phyloP scores from a whole-genome alignment of 1,140 invertebrate species.

The Conus betulinus region DNA sequence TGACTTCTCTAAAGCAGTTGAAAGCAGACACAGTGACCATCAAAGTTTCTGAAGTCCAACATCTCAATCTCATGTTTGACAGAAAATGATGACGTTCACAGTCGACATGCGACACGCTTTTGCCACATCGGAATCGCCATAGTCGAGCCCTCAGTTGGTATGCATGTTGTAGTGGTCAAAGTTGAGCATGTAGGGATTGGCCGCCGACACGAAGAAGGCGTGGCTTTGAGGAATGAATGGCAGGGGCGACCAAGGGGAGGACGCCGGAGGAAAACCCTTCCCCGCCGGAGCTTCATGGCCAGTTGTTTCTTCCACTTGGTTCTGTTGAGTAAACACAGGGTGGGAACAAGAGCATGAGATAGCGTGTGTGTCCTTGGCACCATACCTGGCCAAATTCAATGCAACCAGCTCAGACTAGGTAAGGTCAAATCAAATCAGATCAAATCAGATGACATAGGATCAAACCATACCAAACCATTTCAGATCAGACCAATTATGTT shows the following conservation, averaged over 20 bases:
- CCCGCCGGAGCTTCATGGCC: conserved; percentile 87
- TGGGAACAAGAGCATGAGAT: too few relatives aligned
- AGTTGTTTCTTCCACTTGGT: conserved; percentile 98
- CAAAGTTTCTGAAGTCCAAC: too few relatives aligned
- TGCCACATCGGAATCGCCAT: background rate
- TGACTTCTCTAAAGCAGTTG: too few relatives aligned
- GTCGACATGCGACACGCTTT: background rate
- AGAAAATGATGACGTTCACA: background rate
- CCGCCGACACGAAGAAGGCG: background rate
- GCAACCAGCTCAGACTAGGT: too few relatives aligned
- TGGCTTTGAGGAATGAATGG: conserved; percentile 23
- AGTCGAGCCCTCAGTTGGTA: background rate
- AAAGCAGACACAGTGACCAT: too few relatives aligned
- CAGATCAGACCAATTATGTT: too few relatives aligned
- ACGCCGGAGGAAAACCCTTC: conserved; percentile 18
- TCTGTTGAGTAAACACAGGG: too few relatives aligned
- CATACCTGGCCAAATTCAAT: too few relatives aligned
- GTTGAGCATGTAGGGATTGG: conserved; percentile 8
- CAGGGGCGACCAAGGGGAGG: conserved; percentile 32
- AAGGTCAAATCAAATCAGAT: too few relatives aligned
- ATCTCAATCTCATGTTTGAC: background rate
- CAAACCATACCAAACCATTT: too few relatives aligned
- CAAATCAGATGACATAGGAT: too few relatives aligned
- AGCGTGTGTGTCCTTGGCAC: too few relatives aligned
- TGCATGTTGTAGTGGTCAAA: conserved; percentile 16